Percentiles rank a stretch among this genome's conserved stretches.
Evolutionary conservation across 2,113 vertebrate species (phyloP).

Genomic region (Microcebus murinus): DNA sequence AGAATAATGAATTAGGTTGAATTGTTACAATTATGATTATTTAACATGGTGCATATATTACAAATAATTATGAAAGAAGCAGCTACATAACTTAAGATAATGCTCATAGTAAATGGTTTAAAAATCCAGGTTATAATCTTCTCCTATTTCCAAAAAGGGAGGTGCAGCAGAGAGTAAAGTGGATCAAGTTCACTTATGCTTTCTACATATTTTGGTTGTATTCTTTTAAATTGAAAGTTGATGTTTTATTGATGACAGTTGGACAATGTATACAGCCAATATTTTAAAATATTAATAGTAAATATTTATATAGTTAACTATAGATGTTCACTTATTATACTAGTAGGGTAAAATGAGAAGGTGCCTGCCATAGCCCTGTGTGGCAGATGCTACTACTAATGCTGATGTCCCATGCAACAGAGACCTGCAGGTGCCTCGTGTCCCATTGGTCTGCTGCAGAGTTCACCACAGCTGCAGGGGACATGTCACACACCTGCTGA

Average conservation of each 20-base stretch:
- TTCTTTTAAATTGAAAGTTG: neutral
- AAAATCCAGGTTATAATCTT: neutral
- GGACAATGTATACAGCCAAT: neutral
- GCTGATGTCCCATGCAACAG: neutral
- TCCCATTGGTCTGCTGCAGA: no score
- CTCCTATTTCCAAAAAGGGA: neutral
- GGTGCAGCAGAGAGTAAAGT: neutral
- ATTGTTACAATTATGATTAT: neutral
- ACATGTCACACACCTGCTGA: neutral
- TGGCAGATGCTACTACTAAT: no score
- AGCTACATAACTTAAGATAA: neutral
- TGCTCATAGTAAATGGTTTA: neutral
- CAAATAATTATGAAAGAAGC: neutral
- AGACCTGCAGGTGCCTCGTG: rapidly evolving
- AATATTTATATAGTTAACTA: neutral
- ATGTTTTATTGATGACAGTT: neutral
- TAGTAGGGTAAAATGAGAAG: neutral
- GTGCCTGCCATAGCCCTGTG: no score
- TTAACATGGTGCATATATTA: neutral
- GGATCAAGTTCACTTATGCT: neutral
- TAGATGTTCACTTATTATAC: neutral
- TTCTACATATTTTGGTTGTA: neutral
- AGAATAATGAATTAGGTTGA: neutral
- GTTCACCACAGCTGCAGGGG: neutral
- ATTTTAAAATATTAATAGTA: neutral